Evolutionary conservation across 2,888 invertebrate species (phyloP), one percentile per base, ranked within the genome.

Genomic region (Metellina segmentata): DNA sequence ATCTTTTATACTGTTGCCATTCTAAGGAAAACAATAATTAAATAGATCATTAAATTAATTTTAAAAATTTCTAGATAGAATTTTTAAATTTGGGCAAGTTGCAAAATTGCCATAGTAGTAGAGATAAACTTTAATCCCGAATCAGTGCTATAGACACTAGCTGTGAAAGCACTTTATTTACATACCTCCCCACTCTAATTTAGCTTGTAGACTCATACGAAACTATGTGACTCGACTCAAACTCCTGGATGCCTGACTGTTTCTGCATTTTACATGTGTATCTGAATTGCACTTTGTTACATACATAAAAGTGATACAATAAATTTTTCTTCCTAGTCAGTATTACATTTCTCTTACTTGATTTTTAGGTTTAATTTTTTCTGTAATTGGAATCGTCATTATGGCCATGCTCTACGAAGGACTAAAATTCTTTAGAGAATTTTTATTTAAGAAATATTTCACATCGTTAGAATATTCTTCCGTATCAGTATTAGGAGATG

Each of bases 351-450:
- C 34, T 34, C 34, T 75, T 9, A 19, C 19, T 90, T 74, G 20
- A 8, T 81, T 71, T 85, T 51, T 87, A 94, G 95, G 94, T n/a
- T 96, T 99, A 94, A 95, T 99, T 92, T 97, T 97, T 78, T 99
- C 99, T 9, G 98, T 98, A 96, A 95, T 98, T 93, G 97, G 97
- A 79, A 98, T 99, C 94, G 97, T 99, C 95, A 96, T 98, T 93
- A 96, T 99, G 96, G 98, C 98, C 7, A 96, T 98, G 85, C 95
- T 98, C 61, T 99, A 99, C 95, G 99, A 99, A 96, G 99, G 98
- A 0, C 96, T 99, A 2, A 99, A 99, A 96, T 98, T 98, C 95
- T 97, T 96, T 94, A 96, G 97, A 20, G 95, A 95, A 91, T 91
- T 52, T 79, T 78, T 93, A 51, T 92, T 92, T 53, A 91, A 89